phyloP scores from a whole-genome alignment of 92 coral and sea anemone species.

The Zoanthus sociatus region DNA sequence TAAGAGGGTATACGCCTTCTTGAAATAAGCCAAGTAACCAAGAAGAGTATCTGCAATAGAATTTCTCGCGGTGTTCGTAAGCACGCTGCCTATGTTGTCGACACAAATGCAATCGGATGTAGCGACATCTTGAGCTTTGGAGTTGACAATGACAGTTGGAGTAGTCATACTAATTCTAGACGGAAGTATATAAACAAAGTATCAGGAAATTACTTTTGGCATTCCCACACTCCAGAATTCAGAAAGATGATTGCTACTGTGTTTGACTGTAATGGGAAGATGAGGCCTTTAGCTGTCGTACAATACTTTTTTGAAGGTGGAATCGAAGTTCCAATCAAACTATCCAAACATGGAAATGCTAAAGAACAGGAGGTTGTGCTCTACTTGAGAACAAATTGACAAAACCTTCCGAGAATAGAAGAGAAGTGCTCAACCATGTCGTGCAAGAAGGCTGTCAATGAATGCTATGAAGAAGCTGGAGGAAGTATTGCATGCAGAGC shows the following conservation, averaged over 20 bases:
- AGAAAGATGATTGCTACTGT: conserved; percentile 70
- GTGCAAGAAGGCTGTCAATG: conserved; percentile 64
- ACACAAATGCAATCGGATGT: conserved; percentile 26
- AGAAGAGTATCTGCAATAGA: conserved; percentile 14
- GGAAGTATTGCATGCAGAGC: conserved; percentile 61
- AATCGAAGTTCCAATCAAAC: conserved; percentile 64
- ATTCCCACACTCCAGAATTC: conserved; percentile 62
- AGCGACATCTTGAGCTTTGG: conserved; percentile 47
- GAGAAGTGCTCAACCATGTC: conserved; percentile 52
- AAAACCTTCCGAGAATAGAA: conserved; percentile 43
- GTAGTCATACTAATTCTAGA: conserved; percentile 63
- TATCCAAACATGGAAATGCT: conserved; percentile 66
- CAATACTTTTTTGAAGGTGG: conserved; percentile 68
- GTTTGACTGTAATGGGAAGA: conserved; percentile 44
- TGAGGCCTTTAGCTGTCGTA: conserved; percentile 59
- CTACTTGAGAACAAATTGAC: conserved; percentile 65
- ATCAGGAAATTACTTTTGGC: conserved; percentile 56
- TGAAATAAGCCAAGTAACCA: conserved; percentile 38
- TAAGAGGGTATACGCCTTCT: conserved; percentile 61
- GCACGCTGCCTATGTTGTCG: conserved; percentile 53
- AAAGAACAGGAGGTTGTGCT: conserved; percentile 60
- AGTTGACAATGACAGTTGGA: conserved; percentile 71
- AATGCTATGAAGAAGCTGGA: conserved; percentile 70
- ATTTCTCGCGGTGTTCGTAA: conserved; percentile 41
- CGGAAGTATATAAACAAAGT: conserved; percentile 51